Evolutionary conservation across 2,888 invertebrate species (phyloP).

Genomic region (Polydrusus pterygomalis): DNA sequence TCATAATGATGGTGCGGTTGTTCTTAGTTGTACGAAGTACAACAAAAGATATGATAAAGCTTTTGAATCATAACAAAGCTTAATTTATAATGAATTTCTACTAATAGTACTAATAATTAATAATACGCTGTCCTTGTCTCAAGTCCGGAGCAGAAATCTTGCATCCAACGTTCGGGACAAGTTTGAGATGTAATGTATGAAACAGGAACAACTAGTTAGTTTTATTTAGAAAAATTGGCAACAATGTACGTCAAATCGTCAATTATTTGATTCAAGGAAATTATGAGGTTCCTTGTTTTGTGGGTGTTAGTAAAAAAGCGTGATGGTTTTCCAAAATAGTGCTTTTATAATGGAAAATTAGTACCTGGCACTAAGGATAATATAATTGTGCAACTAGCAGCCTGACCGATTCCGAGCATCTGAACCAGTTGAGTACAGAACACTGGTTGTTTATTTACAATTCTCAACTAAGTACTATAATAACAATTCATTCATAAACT

Average conservation of each 20-base stretch:
- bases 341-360: constrained; percentile 31
- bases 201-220: no score
- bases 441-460: constrained; percentile 71
- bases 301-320: constrained; percentile 68
- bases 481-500: constrained; percentile 69
- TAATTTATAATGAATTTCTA: no score
- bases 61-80: no score
- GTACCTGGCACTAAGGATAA: constrained; percentile 11
- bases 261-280: constrained; percentile 54
- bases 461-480: constrained; percentile 66
- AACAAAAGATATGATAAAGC: no score
- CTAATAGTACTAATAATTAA: no score
- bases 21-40: no score
- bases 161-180: no score
- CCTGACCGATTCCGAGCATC: constrained; percentile 60
- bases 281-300: constrained; percentile 64
- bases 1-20: neutral
- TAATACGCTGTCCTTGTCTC: no score
- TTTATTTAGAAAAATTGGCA: constrained; percentile 31
- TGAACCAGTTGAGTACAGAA: constrained; percentile 22
- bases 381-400: neutral
- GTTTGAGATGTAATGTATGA: no score
- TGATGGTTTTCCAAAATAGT: constrained; percentile 64
- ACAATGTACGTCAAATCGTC: constrained; percentile 45
- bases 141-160: no score